Evolutionary conservation across 2,888 invertebrate genomes (phyloP).

Genomic region (Microplitis deprimator): DNA sequence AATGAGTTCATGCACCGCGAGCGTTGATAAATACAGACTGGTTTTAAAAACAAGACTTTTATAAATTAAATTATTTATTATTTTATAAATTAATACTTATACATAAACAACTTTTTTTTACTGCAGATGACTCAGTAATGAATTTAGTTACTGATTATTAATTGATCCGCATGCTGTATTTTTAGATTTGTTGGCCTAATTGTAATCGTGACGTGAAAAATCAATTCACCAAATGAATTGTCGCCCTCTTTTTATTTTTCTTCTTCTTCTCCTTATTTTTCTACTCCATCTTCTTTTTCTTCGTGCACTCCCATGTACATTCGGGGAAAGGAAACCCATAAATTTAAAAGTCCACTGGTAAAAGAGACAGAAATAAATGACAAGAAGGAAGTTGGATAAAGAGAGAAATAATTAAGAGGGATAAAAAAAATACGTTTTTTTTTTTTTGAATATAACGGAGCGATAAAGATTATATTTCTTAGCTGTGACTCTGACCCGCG

Average conservation of each 20-base stretch:
- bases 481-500: slow-evolving; percentile 50
- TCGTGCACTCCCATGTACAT: not conserved
- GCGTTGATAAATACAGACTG: no score
- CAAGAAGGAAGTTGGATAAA: slow-evolving; percentile 19
- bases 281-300: not conserved
- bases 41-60: no score
- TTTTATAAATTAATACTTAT: no score
- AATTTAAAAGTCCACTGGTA: not conserved
- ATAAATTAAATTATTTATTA: no score
- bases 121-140: no score
- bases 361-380: not conserved
- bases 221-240: not conserved
- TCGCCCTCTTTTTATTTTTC: not conserved
- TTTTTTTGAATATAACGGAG: not conserved
- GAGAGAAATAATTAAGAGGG: not conserved
- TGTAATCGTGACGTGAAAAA: not conserved
- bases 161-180: no score
- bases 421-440: not conserved
- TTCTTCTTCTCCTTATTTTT: not conserved
- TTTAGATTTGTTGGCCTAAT: no score
- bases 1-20: no score
- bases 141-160: no score
- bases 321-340: not conserved
- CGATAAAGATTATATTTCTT: slow-evolving; percentile 48
- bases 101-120: no score